phyloP scores from a whole-genome alignment of 1,140 invertebrate species.

The Zaprionus taronus region DNA sequence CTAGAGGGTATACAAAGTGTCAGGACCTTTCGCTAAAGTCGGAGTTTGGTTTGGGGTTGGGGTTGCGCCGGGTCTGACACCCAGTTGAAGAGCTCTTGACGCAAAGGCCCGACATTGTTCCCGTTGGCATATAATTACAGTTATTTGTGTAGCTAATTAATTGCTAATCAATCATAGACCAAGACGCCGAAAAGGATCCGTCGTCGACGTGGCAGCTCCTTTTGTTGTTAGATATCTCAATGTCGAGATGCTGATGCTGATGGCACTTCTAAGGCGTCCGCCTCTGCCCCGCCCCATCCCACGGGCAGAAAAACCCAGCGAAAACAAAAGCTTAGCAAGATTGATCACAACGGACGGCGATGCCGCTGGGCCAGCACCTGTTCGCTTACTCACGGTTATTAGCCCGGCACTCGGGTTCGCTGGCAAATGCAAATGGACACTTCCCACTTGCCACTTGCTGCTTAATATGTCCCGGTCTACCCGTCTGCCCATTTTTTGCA shows the following conservation, averaged over 20 bases:
- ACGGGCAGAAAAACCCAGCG: slow-evolving; percentile 61
- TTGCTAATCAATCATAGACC: slow-evolving; percentile 82
- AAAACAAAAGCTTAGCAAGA: slow-evolving; percentile 83
- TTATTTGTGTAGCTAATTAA: slow-evolving; percentile 83
- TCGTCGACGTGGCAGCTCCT: slow-evolving; percentile 23
- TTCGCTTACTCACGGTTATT: slow-evolving; percentile 82
- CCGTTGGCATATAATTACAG: slow-evolving; percentile 76
- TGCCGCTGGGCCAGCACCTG: slow-evolving; percentile 60
- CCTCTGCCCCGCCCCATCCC: slow-evolving; percentile 44
- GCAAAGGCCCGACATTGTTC: slow-evolving; percentile 57
- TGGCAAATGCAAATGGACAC: slow-evolving; percentile 63
- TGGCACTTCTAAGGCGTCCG: slow-evolving; percentile 71
- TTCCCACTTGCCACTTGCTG: background rate
- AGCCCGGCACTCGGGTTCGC: slow-evolving; percentile 46
- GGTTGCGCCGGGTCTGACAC: slow-evolving; percentile 4
- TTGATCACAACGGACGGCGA: slow-evolving; percentile 67
- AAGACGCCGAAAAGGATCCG: slow-evolving; percentile 59
- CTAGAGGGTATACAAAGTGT: slow-evolving; percentile 16
- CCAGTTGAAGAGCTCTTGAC: slow-evolving; percentile 29
- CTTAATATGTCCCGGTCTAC: background rate
- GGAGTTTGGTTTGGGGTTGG: background rate
- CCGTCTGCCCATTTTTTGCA: slow-evolving; percentile 62
- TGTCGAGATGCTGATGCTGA: slow-evolving; percentile 31
- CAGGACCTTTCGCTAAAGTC: background rate
- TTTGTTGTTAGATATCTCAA: slow-evolving; percentile 69